Conservation (phyloP, 2,797 vertebrate genomes). For the Ctenopoma kingsleyae region DNA sequence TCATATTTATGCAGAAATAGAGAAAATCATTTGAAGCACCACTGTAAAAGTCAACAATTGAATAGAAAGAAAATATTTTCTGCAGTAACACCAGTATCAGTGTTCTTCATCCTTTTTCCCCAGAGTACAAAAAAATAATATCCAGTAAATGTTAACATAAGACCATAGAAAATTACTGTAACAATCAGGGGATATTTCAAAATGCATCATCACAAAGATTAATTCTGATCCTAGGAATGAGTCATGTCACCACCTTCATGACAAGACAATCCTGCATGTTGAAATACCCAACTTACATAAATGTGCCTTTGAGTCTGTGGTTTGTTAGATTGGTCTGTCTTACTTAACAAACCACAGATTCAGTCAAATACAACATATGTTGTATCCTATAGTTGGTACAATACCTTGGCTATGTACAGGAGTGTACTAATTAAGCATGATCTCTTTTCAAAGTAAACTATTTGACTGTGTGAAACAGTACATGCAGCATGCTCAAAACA, state of each 20-base stretch:
- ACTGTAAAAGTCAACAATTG: neutral
- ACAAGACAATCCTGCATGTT: slow-evolving; percentile 56
- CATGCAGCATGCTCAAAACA: slow-evolving; percentile 75
- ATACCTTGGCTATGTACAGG: slow-evolving; percentile 37
- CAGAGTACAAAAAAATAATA: slow-evolving; percentile 23
- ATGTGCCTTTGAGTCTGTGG: slow-evolving; percentile 54
- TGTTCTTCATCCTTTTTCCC: slow-evolving; percentile 53
- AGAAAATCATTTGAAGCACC: neutral
- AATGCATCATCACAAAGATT: slow-evolving; percentile 38
- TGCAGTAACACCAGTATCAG: slow-evolving; percentile 26
- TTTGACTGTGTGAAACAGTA: slow-evolving; percentile 23
- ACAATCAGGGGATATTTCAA: slow-evolving; percentile 58
- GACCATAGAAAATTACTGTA: slow-evolving; percentile 13
- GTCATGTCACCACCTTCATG: slow-evolving; percentile 4
- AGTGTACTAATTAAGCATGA: slow-evolving; percentile 58
- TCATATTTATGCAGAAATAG: no score
- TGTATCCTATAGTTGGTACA: neutral
- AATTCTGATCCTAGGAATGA: slow-evolving; percentile 20
- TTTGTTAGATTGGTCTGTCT: slow-evolving; percentile 52
- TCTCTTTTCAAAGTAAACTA: slow-evolving; percentile 32
- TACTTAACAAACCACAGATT: slow-evolving; percentile 4
- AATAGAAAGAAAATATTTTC: neutral
- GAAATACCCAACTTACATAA: slow-evolving; percentile 54
- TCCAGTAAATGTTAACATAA: slow-evolving; percentile 10
- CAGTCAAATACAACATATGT: slow-evolving; percentile 28